Evolutionary conservation across 2,113 vertebrate genomes (phyloP).

Genomic region (Ploceus nigricollis): DNA sequence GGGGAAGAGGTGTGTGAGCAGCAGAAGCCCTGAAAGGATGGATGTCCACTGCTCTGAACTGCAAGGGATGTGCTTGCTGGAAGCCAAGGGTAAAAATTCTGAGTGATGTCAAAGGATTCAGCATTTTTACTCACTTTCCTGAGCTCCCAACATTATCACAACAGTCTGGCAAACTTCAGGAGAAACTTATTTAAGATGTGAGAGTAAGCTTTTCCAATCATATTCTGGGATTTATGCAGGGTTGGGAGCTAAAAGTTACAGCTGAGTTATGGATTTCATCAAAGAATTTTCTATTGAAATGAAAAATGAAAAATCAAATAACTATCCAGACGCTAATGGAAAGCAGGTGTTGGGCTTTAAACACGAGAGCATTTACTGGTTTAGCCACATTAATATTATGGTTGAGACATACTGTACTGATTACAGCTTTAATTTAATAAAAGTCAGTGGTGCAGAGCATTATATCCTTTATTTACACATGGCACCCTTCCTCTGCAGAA

Average conservation of each 20-base stretch:
- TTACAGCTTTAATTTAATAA: conserved; percentile 54
- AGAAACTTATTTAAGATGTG: background rate
- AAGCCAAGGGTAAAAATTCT: background rate
- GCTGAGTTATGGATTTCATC: conserved; percentile 22
- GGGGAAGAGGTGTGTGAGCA: background rate
- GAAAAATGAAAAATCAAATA: conserved; percentile 17
- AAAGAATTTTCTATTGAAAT: conserved; percentile 22
- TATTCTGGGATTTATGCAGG: background rate
- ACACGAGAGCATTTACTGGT: background rate
- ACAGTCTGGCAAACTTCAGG: background rate
- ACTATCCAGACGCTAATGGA: conserved; percentile 2
- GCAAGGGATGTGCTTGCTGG: background rate
- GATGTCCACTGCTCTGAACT: background rate
- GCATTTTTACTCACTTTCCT: background rate
- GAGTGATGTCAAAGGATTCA: background rate
- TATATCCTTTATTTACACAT: conserved; percentile 8
- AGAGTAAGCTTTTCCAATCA: background rate
- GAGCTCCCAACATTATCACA: background rate
- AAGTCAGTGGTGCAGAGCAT: background rate
- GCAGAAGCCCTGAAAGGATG: background rate
- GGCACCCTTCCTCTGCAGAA: background rate
- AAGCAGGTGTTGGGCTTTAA: conserved; percentile 46
- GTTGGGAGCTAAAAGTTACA: background rate
- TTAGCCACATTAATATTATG: conserved; percentile 39
- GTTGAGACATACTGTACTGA: conserved; percentile 41